Conservation (phyloP, 2,797 vertebrate genomes). For the Kryptopterus vitreolus region DNA sequence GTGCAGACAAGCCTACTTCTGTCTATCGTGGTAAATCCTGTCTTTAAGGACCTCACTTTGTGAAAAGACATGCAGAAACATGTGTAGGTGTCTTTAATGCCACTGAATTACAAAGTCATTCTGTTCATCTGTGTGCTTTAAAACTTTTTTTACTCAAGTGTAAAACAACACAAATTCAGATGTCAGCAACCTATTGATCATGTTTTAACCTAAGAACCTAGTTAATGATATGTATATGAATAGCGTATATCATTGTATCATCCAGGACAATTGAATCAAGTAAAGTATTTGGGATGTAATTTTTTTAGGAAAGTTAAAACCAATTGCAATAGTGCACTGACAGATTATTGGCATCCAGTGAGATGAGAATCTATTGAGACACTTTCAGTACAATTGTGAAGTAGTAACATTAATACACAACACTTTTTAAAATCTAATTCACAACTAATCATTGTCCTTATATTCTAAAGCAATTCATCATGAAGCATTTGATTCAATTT, state of each 20-base stretch:
- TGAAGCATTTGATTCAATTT: neutral
- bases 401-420: neutral
- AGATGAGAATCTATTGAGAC: neutral
- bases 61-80: neutral
- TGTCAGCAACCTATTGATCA: neutral
- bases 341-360: neutral
- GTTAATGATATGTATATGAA: neutral
- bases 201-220: too few relatives aligned
- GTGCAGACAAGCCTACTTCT: neutral
- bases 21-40: neutral
- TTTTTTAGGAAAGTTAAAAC: too few relatives aligned
- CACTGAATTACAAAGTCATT: neutral
- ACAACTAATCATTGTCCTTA: neutral
- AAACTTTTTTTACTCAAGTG: neutral
- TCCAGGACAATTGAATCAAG: neutral
- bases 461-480: neutral
- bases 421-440: neutral
- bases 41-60: neutral
- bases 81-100: neutral
- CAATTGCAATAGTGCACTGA: too few relatives aligned
- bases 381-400: neutral
- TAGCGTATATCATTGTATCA: neutral
- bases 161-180: neutral
- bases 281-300: neutral
- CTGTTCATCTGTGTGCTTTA: neutral